Evolutionary conservation across 2,797 vertebrate genomes (phyloP).

Genomic region (Anniella stebbinsi): DNA sequence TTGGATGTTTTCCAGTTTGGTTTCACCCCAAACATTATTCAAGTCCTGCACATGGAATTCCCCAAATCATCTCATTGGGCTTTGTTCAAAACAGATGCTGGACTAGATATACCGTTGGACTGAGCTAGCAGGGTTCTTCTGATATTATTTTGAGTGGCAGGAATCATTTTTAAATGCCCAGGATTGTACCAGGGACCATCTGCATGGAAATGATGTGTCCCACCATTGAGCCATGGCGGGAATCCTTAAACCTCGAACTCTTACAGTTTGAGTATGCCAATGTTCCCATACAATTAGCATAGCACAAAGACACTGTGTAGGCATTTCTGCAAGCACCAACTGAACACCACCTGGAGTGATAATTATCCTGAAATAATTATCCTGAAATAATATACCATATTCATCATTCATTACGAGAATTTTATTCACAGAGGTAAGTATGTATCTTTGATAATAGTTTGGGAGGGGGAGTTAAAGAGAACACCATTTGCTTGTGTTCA

Average conservation of each 20-base stretch:
- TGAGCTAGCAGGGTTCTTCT: no score
- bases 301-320: not conserved
- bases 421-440: not conserved
- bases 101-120: not conserved
- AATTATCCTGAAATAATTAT: conserved; percentile 25
- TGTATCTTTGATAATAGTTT: conserved; percentile 2
- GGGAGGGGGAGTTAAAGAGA: not conserved
- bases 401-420: conserved; percentile 6
- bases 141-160: not conserved
- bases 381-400: not conserved
- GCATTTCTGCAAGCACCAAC: not conserved
- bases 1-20: no score
- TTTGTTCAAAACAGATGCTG: not conserved
- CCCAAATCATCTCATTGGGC: not conserved
- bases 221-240: not conserved
- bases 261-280: no score
- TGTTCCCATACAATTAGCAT: not conserved
- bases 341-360: not conserved
- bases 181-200: not conserved
- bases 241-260: not conserved
- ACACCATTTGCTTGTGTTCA: not conserved
- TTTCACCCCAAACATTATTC: no score
- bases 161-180: not conserved
- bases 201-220: not conserved
- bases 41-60: no score